A percentile compares a stretch with the other conserved stretches of the same genome.
These are phyloP conservation scores for Coelinius sp. DNA, from an alignment of 2,888 invertebrate species.

Conservation along the genomic window DNA sequence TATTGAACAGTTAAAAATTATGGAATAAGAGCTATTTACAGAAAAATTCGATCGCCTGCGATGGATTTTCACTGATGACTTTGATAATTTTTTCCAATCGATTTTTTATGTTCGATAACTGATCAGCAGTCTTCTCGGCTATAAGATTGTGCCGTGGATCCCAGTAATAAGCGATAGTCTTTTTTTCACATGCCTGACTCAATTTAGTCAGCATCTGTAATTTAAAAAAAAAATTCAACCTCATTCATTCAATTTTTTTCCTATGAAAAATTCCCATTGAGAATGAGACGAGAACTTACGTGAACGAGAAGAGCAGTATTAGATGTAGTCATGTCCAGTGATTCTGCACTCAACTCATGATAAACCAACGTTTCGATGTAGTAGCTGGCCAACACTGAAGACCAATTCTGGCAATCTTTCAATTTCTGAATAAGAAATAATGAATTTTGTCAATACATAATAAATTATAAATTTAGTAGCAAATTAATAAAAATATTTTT, in stretches of 20 bases:
- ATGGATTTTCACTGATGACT: neutral
- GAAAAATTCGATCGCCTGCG: neutral
- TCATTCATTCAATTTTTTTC: neutral
- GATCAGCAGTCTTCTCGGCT: neutral
- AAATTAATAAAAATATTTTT: neutral
- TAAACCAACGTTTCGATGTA: conserved; percentile 73
- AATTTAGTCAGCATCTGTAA: conserved; percentile 26
- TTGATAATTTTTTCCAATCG: conserved; percentile 24
- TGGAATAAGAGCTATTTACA: neutral
- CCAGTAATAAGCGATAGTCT: conserved; percentile 19
- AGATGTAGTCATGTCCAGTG: neutral
- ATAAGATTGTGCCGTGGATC: conserved; percentile 1
- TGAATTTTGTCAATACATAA: conserved; percentile 14
- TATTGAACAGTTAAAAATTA: neutral
- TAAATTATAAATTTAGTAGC: neutral
- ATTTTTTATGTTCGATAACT: neutral
- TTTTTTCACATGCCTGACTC: neutral
- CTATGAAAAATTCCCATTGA: neutral
- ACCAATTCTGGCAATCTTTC: conserved; percentile 70
- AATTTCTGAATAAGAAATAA: conserved; percentile 70
- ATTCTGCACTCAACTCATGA: neutral
- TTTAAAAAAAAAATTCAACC: too few relatives aligned
- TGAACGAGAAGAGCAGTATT: neutral
- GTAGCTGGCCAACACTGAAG: conserved; percentile 72
- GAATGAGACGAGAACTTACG: too few relatives aligned